Conservation (phyloP, 2,797 vertebrate species). For the Xenops minutus region DNA sequence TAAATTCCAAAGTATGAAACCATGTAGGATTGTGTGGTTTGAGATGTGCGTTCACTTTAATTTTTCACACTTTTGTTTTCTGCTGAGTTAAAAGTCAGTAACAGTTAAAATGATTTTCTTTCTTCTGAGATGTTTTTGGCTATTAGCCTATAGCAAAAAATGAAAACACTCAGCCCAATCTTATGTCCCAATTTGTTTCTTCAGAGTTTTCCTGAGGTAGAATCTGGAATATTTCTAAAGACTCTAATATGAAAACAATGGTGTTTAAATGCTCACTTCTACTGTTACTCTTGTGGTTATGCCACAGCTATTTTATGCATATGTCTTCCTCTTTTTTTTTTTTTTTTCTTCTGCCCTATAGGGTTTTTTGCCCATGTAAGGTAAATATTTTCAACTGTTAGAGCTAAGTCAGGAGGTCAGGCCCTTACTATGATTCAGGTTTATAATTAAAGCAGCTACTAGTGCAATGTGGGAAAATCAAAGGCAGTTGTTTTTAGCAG, state of each 20-base stretch:
- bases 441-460: constrained; percentile 26
- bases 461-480: background rate
- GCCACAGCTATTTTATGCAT: background rate
- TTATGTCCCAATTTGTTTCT: background rate
- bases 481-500: background rate
- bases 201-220: background rate
- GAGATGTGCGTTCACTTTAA: background rate
- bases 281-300: constrained; percentile 38
- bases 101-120: background rate
- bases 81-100: background rate
- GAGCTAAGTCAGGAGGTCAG: background rate
- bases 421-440: background rate
- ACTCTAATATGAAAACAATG: background rate
- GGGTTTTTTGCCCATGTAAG: constrained; percentile 67
- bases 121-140: background rate
- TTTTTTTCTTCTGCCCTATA: background rate
- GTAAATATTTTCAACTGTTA: constrained; percentile 41
- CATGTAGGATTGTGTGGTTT: background rate
- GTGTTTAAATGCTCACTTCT: background rate
- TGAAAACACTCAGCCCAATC: background rate
- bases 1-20: background rate
- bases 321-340: background rate
- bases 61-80: background rate
- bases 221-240: background rate
- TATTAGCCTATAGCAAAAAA: background rate